Conservation (phyloP, 2,113 vertebrate genomes). For the Alexandromys fortis region DNA sequence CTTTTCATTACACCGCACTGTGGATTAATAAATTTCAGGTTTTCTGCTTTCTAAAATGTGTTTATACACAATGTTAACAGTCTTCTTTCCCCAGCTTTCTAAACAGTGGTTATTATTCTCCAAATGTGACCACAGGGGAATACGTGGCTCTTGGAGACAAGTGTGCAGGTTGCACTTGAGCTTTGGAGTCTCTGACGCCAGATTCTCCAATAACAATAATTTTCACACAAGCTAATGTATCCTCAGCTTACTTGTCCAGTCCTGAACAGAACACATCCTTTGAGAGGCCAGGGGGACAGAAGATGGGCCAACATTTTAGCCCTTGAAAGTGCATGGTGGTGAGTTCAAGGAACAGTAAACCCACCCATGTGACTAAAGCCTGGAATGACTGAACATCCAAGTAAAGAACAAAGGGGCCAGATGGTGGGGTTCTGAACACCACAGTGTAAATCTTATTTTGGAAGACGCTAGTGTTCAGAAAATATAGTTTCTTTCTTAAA, state of each 20-base stretch:
- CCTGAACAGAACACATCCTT: not conserved
- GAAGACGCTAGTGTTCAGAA: not conserved
- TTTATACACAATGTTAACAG: not conserved
- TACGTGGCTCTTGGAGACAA: not conserved
- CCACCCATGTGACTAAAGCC: not conserved
- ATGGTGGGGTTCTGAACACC: not conserved
- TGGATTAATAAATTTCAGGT: conserved; percentile 52
- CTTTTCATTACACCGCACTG: conserved; percentile 42
- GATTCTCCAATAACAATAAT: not conserved
- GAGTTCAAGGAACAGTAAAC: not conserved
- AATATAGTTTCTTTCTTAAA: not conserved
- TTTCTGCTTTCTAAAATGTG: conserved; percentile 4
- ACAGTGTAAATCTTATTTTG: not conserved
- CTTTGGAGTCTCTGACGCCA: not conserved
- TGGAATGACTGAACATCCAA: not conserved
- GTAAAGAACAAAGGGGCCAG: not conserved
- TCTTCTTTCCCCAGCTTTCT: conserved; percentile 21
- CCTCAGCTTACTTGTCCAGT: not conserved
- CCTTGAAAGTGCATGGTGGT: not conserved
- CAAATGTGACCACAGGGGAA: not conserved
- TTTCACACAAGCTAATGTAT: not conserved
- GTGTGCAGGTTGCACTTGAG: too few species aligned
- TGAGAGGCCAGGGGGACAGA: not conserved
- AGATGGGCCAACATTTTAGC: not conserved
- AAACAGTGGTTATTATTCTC: conserved; percentile 1